These are phyloP conservation scores for Pegoplata infirma DNA, from an alignment of 2,888 invertebrate genomes.

Conservation along the genomic window DNA sequence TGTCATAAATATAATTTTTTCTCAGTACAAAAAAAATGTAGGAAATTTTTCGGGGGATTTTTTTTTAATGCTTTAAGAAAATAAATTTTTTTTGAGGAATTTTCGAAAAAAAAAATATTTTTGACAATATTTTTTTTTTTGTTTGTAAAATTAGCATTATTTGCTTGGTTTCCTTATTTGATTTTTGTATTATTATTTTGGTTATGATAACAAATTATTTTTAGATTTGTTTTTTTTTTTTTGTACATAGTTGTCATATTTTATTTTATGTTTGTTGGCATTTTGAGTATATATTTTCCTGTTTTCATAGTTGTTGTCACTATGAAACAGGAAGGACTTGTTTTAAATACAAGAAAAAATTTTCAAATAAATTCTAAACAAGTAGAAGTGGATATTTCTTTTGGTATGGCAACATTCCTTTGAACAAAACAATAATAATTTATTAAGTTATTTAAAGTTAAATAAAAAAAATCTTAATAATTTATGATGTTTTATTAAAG, in stretches of 20 bases:
- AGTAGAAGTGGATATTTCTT: not conserved
- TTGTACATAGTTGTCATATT: constrained; percentile 30
- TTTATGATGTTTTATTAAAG: not conserved
- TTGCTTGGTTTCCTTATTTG: too few species aligned
- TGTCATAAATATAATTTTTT: too few species aligned
- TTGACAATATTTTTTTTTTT: too few species aligned
- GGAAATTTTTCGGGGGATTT: too few species aligned
- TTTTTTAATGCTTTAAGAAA: too few species aligned
- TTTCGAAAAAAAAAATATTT: too few species aligned
- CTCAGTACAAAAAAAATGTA: too few species aligned
- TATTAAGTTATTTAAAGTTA: not conserved
- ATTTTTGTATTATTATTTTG: constrained; percentile 11
- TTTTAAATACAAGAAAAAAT: not conserved
- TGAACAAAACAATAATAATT: not conserved
- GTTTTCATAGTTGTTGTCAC: not conserved
- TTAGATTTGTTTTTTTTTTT: not conserved
- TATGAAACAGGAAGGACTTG: not conserved
- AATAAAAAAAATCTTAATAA: too few species aligned
- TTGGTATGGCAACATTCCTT: not conserved
- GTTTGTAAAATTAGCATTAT: too few species aligned
- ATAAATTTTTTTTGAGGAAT: too few species aligned
- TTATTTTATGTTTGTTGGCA: not conserved
- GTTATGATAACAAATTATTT: constrained; percentile 44
- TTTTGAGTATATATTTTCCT: not conserved
- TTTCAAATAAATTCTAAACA: not conserved